phyloP scores from a whole-genome alignment of 2,797 vertebrate genomes.

The Kryptolebias ocellatus region DNA sequence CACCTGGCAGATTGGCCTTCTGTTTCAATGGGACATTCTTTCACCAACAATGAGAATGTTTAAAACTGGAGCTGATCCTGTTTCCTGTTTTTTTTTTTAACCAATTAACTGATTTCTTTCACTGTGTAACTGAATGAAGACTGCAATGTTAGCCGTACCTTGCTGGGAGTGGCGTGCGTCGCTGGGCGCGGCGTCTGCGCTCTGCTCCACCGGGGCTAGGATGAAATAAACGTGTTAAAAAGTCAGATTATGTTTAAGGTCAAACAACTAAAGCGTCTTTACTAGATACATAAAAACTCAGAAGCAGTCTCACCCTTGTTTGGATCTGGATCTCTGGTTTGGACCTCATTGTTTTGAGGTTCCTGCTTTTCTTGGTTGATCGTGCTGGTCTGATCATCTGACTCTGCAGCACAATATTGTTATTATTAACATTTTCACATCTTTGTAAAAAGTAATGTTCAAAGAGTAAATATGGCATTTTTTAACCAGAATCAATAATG shows the following conservation, averaged over 20 bases:
- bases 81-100: conserved; percentile 56
- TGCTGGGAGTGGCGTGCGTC: conserved; percentile 63
- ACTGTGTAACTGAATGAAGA: conserved; percentile 3
- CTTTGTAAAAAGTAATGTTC: not conserved
- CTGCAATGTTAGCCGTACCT: conserved; percentile 59
- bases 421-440: not conserved
- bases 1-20: conserved; percentile 68
- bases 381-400: conserved; percentile 69
- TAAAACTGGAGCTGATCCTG: conserved; percentile 51
- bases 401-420: conserved; percentile 64
- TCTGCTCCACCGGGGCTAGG: conserved; percentile 49
- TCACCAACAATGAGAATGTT: conserved; percentile 75
- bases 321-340: conserved; percentile 45
- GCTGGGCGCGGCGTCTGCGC: conserved; percentile 51
- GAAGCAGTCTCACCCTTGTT: conserved; percentile 55
- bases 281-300: not conserved
- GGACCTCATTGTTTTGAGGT: conserved; percentile 55
- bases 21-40: conserved; percentile 67
- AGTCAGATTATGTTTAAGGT: not conserved
- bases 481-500: no score
- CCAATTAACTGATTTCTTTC: conserved; percentile 29
- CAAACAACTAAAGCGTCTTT: not conserved
- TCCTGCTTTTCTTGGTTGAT: conserved; percentile 49
- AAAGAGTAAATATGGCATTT: not conserved
- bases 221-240: conserved; percentile 10